Base-by-base conservation (phyloP, 2,888 invertebrate species). In the Diloba caeruleocephala region DNA sequence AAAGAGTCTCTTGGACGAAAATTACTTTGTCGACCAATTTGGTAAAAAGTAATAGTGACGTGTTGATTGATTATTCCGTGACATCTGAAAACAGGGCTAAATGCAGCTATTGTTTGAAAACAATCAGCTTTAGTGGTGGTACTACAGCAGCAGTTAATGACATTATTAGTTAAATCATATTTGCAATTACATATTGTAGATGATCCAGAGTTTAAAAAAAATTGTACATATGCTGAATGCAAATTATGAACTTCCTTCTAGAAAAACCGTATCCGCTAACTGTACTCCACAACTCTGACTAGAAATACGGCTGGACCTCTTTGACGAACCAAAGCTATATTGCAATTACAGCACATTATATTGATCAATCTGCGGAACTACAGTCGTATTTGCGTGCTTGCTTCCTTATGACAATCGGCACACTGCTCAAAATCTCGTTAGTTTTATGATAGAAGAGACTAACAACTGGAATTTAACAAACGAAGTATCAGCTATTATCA, bases 401-500 rank as follows among this genome's bases (percentile, higher is more conserved):
- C 9, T 8, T n/a, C 9, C 9, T 8, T 15, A 15, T 15, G 3
- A 9, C 5, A 5, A 17, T 2, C 17, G 17, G 5, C 17, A 17
- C 17, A 17, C 17, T 2, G 17, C 17, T 5, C 3, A 17, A 17
- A 3, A 17, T 17, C n/a, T n/a, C n/a, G n/a, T n/a, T n/a, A n/a
- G n/a, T n/a, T n/a, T n/a, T n/a, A n/a, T n/a, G n/a, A n/a, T n/a
- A n/a, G n/a, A n/a, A n/a, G n/a, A n/a, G n/a, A n/a, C n/a, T n/a
- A n/a, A n/a, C n/a, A n/a, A 17, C 5, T 17, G 17, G 17, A 17
- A 5, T 5, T 3, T 17, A 17, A 2, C 2, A 17, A 17, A 17
- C 5, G 5, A 17, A 17, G 5, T 17, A 17, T 17, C 5, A 3
- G 17, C 54, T 48, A 65, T 61, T 52, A 60, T 68, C 46, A 73